Percentiles rank a stretch among this genome's conserved stretches.
Conservation (phyloP, 2,797 vertebrate species). For the Thalassophryne amazonica region DNA sequence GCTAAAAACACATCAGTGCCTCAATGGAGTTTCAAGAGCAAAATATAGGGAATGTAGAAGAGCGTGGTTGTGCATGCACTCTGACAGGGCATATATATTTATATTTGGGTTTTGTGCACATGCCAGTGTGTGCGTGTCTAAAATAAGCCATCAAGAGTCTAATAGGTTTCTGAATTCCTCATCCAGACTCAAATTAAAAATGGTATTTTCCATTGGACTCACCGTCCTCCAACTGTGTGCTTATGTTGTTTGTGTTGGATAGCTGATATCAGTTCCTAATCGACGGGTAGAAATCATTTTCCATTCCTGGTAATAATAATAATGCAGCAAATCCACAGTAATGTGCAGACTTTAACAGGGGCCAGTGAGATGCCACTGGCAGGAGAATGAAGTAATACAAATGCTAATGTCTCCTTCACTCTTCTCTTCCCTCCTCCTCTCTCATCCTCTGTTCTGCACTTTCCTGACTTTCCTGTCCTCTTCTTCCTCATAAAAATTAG, state of each 20-base stretch:
- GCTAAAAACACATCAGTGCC: constrained; percentile 48
- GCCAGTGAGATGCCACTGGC: constrained; percentile 30
- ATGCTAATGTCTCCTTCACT: constrained; percentile 50
- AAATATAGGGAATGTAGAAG: constrained; percentile 6
- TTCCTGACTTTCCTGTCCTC: constrained; percentile 1
- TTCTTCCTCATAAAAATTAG: constrained; percentile 14
- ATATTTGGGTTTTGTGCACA: not conserved
- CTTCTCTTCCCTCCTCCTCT: constrained; percentile 1
- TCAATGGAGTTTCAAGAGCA: constrained; percentile 39
- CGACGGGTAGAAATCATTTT: constrained; percentile 22
- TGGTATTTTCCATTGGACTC: constrained; percentile 19
- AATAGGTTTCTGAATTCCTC: constrained; percentile 28
- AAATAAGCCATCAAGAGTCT: constrained; percentile 35
- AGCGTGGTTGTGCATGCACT: not conserved
- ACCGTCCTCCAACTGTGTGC: not conserved
- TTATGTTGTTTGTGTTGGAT: constrained; percentile 15
- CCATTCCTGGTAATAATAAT: constrained; percentile 38
- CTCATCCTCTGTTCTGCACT: constrained; percentile 8
- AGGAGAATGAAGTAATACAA: constrained; percentile 57
- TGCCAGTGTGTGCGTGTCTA: not conserved
- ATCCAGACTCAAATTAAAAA: constrained; percentile 24
- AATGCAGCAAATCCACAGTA: constrained; percentile 34
- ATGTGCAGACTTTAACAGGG: constrained; percentile 35
- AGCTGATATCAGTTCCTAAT: constrained; percentile 42
- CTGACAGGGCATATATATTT: not conserved